These are phyloP conservation scores for Chelonia mydas DNA, from an alignment of 2,797 vertebrate genomes.

Conservation along the genomic window DNA sequence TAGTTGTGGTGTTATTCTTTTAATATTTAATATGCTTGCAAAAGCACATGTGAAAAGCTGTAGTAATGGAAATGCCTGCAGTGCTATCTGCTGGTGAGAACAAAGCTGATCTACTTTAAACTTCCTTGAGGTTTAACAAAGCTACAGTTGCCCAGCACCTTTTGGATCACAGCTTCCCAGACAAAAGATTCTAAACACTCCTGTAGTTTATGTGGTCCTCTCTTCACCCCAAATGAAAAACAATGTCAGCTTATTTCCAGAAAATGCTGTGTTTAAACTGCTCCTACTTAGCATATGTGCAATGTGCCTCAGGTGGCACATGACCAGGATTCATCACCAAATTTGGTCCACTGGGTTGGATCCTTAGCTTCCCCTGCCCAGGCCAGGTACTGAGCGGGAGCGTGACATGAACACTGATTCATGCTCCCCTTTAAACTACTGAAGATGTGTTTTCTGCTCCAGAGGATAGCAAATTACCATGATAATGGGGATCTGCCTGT, in stretches of 20 bases:
- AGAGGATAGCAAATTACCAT: neutral
- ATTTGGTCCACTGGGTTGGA: too few species aligned
- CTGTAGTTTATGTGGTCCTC: neutral
- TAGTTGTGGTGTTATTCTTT: neutral
- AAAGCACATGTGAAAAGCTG: rapidly evolving
- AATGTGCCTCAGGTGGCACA: too few species aligned
- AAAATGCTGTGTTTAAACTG: neutral
- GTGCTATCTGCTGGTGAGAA: constrained; percentile 60
- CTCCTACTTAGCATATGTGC: neutral
- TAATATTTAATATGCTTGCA: neutral
- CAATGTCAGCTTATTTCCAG: neutral
- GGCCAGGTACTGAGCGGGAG: too few species aligned
- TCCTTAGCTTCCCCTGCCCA: too few species aligned
- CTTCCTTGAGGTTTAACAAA: neutral
- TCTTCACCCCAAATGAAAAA: neutral
- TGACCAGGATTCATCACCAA: too few species aligned
- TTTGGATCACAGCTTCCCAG: neutral
- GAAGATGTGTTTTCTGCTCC: rapidly evolving
- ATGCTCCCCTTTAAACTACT: neutral
- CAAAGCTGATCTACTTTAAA: neutral
- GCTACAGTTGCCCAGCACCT: neutral
- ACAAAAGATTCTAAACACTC: neutral
- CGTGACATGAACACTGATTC: too few species aligned
- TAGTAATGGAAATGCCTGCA: neutral
- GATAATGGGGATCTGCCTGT: neutral